Percentiles rank a stretch among this genome's conserved stretches.
phyloP scores from a whole-genome alignment of 2,113 vertebrate species.

The Neodon shergylaensis region DNA sequence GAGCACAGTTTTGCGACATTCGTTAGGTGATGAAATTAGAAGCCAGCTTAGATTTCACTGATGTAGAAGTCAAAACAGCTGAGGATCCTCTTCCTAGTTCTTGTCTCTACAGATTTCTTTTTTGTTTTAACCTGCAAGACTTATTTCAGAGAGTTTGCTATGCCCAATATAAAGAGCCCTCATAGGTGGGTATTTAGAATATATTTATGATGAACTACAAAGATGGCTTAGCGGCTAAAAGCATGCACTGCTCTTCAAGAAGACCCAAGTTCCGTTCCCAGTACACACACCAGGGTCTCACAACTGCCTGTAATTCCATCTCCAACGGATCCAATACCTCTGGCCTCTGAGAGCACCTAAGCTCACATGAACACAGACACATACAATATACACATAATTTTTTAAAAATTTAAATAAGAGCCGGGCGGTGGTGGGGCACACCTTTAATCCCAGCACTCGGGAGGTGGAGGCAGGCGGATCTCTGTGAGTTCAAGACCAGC shows the following conservation, averaged over 20 bases:
- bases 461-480: neutral
- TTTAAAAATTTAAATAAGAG: neutral
- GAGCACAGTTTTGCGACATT: neutral
- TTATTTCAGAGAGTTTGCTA: conserved; percentile 33
- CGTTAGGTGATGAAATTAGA: neutral
- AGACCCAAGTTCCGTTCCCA: neutral
- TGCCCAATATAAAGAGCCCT: neutral
- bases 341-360: neutral
- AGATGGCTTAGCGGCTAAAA: neutral
- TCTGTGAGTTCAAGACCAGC: neutral
- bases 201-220: neutral
- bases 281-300: neutral
- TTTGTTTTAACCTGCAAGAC: neutral
- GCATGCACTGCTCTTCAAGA: neutral
- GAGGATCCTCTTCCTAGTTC: neutral
- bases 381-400: neutral
- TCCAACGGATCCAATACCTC: neutral
- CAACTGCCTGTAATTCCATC: neutral
- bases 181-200: neutral
- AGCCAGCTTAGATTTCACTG: neutral
- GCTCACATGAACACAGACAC: neutral
- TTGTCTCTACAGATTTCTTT: neutral
- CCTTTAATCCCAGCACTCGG: neutral
- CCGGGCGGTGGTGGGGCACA: fast-evolving
- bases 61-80: conserved; percentile 28